Percentiles rank a stretch among this genome's conserved stretches.
Conservation (phyloP, 2,888 invertebrate species). For the Polydrusus tereticollis region DNA sequence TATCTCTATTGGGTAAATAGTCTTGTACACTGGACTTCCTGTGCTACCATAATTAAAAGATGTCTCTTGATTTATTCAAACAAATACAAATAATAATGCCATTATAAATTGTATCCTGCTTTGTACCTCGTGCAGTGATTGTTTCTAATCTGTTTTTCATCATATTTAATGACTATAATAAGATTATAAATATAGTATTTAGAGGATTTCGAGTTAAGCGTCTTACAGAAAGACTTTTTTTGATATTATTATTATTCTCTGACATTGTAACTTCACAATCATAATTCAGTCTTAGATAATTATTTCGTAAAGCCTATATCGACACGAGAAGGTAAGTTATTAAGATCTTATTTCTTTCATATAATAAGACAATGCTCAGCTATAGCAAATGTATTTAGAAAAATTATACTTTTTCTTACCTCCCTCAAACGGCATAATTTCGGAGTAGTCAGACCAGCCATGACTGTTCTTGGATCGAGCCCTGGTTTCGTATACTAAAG, state of each 20-base stretch:
- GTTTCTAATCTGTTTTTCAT: neutral
- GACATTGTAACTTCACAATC: neutral
- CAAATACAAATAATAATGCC: too few relatives aligned
- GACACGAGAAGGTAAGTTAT: too few relatives aligned
- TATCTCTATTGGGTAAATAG: too few relatives aligned
- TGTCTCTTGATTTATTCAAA: too few relatives aligned
- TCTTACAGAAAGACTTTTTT: neutral
- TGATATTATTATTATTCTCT: neutral
- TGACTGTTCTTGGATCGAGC: slow-evolving; percentile 65
- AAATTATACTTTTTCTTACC: slow-evolving; percentile 57
- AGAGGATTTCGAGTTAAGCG: neutral
- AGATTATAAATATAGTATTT: slow-evolving; percentile 2
- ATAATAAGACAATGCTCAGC: too few relatives aligned
- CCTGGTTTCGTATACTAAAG: slow-evolving; percentile 67
- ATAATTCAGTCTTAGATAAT: too few relatives aligned
- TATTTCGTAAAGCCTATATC: too few relatives aligned
- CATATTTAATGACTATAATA: slow-evolving; percentile 3
- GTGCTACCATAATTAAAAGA: too few relatives aligned
- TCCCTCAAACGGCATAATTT: slow-evolving; percentile 63
- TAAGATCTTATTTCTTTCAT: too few relatives aligned
- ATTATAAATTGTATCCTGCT: too few relatives aligned
- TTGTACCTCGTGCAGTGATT: neutral
- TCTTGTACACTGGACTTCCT: too few relatives aligned
- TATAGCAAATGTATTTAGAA: too few relatives aligned
- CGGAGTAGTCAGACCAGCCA: slow-evolving; percentile 67